These are phyloP conservation scores for Lasius fuliginosus DNA, from an alignment of 2,888 invertebrate species.

Conservation along the genomic window DNA sequence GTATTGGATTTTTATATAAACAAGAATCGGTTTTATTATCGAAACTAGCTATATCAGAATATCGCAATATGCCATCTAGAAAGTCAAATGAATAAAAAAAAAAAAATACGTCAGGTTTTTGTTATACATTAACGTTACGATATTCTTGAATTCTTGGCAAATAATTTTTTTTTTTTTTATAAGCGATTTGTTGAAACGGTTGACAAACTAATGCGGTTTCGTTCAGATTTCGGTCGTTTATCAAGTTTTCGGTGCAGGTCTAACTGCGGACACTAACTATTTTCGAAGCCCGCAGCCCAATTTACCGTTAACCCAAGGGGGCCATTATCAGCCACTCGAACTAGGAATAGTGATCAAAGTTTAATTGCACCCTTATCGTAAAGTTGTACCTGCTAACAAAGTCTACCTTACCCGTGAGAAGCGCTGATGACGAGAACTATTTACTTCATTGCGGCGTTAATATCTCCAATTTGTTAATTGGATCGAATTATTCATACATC, in stretches of 20 bases:
- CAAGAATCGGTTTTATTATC: not conserved
- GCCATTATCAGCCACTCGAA: slow-evolving; percentile 75
- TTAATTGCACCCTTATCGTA: slow-evolving; percentile 81
- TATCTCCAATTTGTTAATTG: slow-evolving; percentile 26
- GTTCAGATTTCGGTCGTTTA: slow-evolving; percentile 63
- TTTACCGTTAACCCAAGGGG: slow-evolving; percentile 70
- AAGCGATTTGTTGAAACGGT: slow-evolving; percentile 46
- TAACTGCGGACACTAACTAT: slow-evolving; percentile 65
- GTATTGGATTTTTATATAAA: not conserved
- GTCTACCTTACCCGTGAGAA: slow-evolving; percentile 69
- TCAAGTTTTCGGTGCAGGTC: slow-evolving; percentile 65
- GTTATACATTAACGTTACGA: not conserved
- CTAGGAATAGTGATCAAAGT: slow-evolving; percentile 79
- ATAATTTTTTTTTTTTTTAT: slow-evolving; percentile 11
- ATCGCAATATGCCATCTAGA: not conserved
- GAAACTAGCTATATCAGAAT: not conserved
- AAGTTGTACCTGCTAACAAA: slow-evolving; percentile 77
- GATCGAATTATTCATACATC: not conserved
- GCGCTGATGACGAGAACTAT: slow-evolving; percentile 63
- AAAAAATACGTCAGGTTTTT: not conserved
- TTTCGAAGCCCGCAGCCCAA: slow-evolving; percentile 70
- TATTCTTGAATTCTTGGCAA: not conserved
- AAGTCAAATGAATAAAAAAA: not conserved
- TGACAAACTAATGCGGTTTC: slow-evolving; percentile 54
- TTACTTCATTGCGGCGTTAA: slow-evolving; percentile 54